Evolutionary conservation across 2,797 vertebrate species (phyloP), one percentile per base, ranked within the genome.

Genomic region (Dermochelys coriacea): DNA sequence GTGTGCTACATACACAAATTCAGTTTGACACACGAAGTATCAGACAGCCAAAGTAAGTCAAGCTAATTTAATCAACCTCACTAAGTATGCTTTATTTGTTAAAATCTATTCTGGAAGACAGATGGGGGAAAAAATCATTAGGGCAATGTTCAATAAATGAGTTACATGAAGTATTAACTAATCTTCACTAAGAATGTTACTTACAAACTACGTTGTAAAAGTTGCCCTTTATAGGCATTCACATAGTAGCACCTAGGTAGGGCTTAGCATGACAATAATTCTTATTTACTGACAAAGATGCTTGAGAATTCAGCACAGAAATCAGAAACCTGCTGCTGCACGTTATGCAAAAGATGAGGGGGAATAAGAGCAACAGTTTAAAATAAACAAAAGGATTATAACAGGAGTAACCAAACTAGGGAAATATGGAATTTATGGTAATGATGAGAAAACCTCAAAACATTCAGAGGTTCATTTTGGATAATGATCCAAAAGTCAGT

Each of bases 11-110:
- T 87, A 97, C 41, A 91, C 16, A 95, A 95, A 97, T 96, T 94
- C 90, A 89, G 81, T 90, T 88, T 94, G 94, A 94, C 93, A 91
- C 83, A 51, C 68, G 61, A 37, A 88, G 82, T 88, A 85, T 88
- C 84, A 95, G 85, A 83, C 85, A 92, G 93, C 50, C 94, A 97
- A 96, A 96, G 93, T 51, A 94, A 97, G 94, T 94, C 61, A 91
- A 96, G 85, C 29, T 97, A 93, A 96, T 96, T 94, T 96, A 91
- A 95, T 95, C 95, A 95, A 86, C 68, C 14, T 86, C 86, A 87
- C 88, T 88, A 96, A 94, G 85, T 96, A 84, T 89, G 89, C 81
- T 93, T 93, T 84, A 77, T 61, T 90, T 96, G 90, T 14, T 25
- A 80, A 93, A 86, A 88, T 75, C 52, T 94, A 59, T 94, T 96